Evolutionary conservation across 2,888 invertebrate genomes (phyloP).

Genomic region (Nephrotoma flavescens): DNA sequence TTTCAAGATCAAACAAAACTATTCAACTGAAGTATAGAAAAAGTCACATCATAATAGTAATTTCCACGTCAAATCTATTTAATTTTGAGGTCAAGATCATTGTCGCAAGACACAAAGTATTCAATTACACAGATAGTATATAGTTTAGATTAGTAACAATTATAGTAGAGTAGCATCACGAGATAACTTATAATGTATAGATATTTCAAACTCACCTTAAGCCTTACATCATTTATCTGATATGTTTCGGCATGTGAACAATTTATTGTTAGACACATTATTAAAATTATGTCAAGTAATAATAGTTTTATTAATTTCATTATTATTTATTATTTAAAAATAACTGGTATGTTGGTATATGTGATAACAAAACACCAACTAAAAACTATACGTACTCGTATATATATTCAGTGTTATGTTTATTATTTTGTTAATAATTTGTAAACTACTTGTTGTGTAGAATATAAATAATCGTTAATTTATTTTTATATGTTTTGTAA

Average conservation of each 20-base stretch:
- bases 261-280: not conserved
- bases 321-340: not conserved
- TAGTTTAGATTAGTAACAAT: not conserved
- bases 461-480: not conserved
- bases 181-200: not conserved
- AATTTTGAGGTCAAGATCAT: too few species aligned
- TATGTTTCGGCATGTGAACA: not conserved
- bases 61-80: too few species aligned
- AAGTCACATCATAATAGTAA: too few species aligned
- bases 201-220: not conserved
- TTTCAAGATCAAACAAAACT: too few species aligned
- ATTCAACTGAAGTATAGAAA: too few species aligned
- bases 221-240: not conserved
- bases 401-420: not conserved
- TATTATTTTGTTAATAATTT: not conserved
- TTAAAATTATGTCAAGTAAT: not conserved
- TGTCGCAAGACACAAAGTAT: too few species aligned
- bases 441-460: not conserved
- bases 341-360: too few species aligned
- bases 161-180: not conserved
- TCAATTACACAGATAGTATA: too few species aligned
- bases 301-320: not conserved
- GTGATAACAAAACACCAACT: not conserved
- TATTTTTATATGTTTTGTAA: not conserved
- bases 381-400: not conserved